Percentiles rank a stretch among this genome's conserved stretches.
Evolutionary conservation across 2,888 invertebrate genomes (phyloP).

Genomic region (Tipula lateralis): DNA sequence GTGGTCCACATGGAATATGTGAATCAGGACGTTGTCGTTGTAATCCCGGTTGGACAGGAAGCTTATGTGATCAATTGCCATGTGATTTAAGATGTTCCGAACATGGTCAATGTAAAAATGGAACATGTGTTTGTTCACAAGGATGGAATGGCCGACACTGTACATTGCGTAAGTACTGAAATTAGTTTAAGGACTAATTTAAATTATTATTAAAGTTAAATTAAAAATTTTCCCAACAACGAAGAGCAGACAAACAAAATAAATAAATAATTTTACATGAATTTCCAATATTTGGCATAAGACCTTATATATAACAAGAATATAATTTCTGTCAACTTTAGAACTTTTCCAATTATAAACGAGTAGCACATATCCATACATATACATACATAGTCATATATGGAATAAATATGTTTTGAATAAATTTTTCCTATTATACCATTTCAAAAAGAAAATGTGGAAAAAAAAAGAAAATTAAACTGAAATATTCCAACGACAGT

Average conservation of each 20-base stretch:
- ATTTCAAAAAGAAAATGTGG: constrained; percentile 29
- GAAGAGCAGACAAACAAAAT: background rate
- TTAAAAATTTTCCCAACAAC: background rate
- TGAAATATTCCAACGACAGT: constrained; percentile 31
- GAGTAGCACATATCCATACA: background rate
- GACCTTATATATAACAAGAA: constrained; percentile 14
- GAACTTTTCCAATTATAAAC: constrained; percentile 24
- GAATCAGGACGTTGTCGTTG: constrained; percentile 88
- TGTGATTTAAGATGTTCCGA: constrained; percentile 89
- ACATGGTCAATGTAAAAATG: constrained; percentile 96
- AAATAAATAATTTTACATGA: constrained; percentile 8
- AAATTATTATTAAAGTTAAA: background rate
- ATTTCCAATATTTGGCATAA: constrained; percentile 1
- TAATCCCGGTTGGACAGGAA: constrained; percentile 88
- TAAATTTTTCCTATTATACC: background rate
- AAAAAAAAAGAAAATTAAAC: constrained; percentile 13
- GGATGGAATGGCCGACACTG: constrained; percentile 99
- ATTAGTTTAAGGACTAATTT: background rate
- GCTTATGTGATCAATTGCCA: constrained; percentile 83
- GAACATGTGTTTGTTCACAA: constrained; percentile 93
- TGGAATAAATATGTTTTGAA: background rate
- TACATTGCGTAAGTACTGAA: constrained; percentile 76
- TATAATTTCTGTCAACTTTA: constrained; percentile 9
- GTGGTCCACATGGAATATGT: constrained; percentile 91
- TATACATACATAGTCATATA: background rate